phyloP scores from a whole-genome alignment of 2,113 vertebrate genomes.

The Salvelinus fontinalis region DNA sequence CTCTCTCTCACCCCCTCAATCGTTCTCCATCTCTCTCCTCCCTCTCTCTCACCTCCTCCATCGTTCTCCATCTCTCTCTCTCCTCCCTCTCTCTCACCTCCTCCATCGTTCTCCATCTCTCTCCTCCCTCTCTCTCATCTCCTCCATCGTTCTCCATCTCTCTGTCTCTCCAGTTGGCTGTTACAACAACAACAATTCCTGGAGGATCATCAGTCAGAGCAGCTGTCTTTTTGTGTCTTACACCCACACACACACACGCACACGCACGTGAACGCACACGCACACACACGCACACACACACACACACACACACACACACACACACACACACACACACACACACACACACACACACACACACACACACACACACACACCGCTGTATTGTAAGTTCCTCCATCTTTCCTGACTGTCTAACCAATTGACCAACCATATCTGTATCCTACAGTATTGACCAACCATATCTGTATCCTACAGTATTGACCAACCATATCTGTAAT shows the following conservation, averaged over 20 bases:
- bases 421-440: too few species aligned
- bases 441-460: too few species aligned
- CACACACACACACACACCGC: conserved; percentile 26
- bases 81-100: conserved; percentile 1
- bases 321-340: conserved; percentile 32
- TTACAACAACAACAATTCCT: not conserved
- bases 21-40: not conserved
- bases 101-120: not conserved
- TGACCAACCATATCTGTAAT: too few species aligned
- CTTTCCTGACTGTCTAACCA: conserved; percentile 20
- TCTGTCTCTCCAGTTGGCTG: not conserved
- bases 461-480: too few species aligned
- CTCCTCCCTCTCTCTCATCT: not conserved
- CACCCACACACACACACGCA: conserved; percentile 22
- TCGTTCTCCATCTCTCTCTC: not conserved
- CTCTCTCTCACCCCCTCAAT: not conserved
- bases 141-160: not conserved
- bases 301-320: conserved; percentile 20
- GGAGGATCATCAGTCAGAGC: conserved; percentile 4
- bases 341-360: conserved; percentile 20
- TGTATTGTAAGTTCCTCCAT: conserved; percentile 7
- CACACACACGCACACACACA: conserved; percentile 33
- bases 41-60: not conserved
- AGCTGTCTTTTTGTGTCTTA: conserved; percentile 10
- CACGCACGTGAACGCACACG: conserved; percentile 23